These are phyloP conservation scores for Limnothrissa miodon DNA, from an alignment of 2,113 vertebrate species.

Conservation along the genomic window DNA sequence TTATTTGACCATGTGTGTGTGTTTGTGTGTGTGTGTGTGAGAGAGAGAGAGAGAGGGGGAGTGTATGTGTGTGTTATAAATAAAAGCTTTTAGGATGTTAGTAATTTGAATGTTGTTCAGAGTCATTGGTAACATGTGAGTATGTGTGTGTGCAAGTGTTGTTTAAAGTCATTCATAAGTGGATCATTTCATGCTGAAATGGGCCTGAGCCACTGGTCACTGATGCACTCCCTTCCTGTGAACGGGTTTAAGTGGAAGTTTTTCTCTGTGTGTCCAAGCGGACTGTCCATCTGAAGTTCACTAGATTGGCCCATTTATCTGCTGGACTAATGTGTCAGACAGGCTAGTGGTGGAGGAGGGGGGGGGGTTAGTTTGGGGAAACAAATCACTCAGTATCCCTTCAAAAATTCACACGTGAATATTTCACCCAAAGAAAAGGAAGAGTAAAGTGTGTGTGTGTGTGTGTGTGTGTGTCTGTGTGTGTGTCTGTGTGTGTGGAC, in stretches of 20 bases:
- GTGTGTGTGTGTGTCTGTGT: neutral
- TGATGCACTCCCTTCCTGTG: constrained; percentile 34
- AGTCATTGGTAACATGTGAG: too few relatives aligned
- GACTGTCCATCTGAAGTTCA: constrained; percentile 6
- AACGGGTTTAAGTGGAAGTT: constrained; percentile 38
- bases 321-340: neutral
- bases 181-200: constrained; percentile 30
- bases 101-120: too few relatives aligned
- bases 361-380: neutral
- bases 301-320: neutral
- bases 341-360: neutral
- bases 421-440: neutral
- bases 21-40: neutral
- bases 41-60: neutral
- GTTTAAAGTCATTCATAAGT: constrained; percentile 27
- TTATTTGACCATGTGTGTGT: constrained; percentile 21
- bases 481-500: neutral
- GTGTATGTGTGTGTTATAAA: neutral
- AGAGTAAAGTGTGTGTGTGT: neutral
- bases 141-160: neutral
- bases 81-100: too few relatives aligned
- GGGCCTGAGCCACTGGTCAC: constrained; percentile 24
- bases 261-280: neutral
- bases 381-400: neutral
- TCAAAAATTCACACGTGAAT: constrained; percentile 4